phyloP scores from a whole-genome alignment of 2,797 vertebrate species.

The Pitangus sulphuratus region DNA sequence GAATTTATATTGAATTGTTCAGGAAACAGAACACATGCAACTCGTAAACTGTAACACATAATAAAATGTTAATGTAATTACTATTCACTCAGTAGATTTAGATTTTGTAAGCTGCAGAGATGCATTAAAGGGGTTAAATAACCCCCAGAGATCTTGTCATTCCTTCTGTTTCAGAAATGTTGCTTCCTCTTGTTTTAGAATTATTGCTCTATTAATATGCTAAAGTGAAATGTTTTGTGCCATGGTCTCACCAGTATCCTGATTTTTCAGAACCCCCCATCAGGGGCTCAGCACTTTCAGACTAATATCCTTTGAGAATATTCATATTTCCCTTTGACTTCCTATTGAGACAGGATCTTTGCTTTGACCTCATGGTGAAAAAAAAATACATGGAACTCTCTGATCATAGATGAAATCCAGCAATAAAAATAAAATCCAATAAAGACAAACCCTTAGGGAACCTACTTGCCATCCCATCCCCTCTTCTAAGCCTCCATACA shows the following conservation, averaged over 20 bases:
- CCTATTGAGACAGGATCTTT: conserved; percentile 27
- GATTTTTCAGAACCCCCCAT: neutral
- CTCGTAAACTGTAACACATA: neutral
- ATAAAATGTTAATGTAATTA: neutral
- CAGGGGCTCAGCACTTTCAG: neutral
- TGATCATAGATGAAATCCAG: conserved; percentile 11
- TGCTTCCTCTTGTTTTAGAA: neutral
- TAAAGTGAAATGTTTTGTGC: neutral
- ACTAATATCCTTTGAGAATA: conserved; percentile 25
- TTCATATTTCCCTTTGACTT: conserved; percentile 18
- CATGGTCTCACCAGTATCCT: neutral
- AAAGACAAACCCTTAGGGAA: conserved; percentile 2
- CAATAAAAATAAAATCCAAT: conserved; percentile 41
- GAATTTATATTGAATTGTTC: neutral
- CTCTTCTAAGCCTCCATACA: neutral
- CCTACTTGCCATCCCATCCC: neutral
- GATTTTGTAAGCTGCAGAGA: neutral
- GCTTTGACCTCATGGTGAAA: neutral
- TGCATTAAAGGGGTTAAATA: neutral
- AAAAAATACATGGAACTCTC: neutral
- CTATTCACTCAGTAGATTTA: neutral
- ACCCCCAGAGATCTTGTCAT: neutral
- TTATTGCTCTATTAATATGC: neutral
- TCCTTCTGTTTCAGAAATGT: neutral
- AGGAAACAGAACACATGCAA: neutral